Base-by-base conservation (phyloP, 2,797 vertebrate genomes). In the Rhinatrema bivittatum region DNA sequence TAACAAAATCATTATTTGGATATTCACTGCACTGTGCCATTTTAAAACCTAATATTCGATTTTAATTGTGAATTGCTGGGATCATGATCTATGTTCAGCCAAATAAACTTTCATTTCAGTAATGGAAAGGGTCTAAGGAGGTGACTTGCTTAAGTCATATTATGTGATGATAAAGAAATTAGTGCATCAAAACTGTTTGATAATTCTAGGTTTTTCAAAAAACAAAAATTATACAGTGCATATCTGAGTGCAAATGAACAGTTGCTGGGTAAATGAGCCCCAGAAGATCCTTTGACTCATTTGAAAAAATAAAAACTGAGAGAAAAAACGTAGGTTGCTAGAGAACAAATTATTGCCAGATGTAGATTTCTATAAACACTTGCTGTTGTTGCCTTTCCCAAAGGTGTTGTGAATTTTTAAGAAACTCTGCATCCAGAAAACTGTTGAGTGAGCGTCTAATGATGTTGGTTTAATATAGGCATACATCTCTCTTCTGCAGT, bases 291-390 rank as follows among this genome's bases (percentile, higher is more conserved):
- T 69, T 65, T 10, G 32, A 51, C 37, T 55, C 17, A 35, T 32
- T 41, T 48, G 46, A 46, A 35, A 45, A 52, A 39, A 49, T n/a
- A n/a, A n/a, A n/a, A n/a, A n/a, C n/a, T n/a, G n/a, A n/a, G n/a
- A n/a, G n/a, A 35, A 38, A 46, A 30, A 42, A 54, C 39, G 46
- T 51, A 47, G 31, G 56, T 73, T 65, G 54, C 64, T 75, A 61
- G 62, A 66, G 56, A 51, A 60, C 57, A 74, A 60, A 83, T 72
- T 42, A 47, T 45, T 67, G 56, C 70, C 82, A 88, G 79, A 72
- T 85, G 79, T 67, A 48, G 60, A 60, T 73, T 65, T 71, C 70
- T 67, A 59, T 76, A 74, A 80, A 72, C 65, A 60, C 59, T 15
- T 39, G 18, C 45, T 60, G 38, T 39, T 62, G 54, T 21, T 49